Conservation (phyloP, 2,888 invertebrate species). For the Biston betularia region DNA sequence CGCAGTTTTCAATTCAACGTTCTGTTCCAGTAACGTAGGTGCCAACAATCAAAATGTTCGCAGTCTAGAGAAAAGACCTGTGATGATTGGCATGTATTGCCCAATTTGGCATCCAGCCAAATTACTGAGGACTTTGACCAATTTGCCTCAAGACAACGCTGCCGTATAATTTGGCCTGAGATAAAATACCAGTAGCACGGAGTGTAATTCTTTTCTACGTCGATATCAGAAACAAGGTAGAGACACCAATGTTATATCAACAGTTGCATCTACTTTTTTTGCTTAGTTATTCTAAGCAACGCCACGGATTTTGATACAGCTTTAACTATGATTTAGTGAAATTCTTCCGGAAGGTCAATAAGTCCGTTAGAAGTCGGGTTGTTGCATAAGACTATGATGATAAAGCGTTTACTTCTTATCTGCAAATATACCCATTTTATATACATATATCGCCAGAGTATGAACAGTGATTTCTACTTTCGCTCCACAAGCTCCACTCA, state of each 20-base stretch:
- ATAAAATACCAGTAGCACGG: constrained; percentile 24
- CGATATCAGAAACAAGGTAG: not conserved
- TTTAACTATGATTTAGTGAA: too few species aligned
- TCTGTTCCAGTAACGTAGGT: constrained; percentile 31
- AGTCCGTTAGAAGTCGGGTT: too few species aligned
- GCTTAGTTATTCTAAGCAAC: too few species aligned
- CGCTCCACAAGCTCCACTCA: not conserved
- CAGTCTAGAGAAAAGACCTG: constrained; percentile 42
- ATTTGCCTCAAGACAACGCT: constrained; percentile 46
- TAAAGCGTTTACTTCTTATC: not conserved
- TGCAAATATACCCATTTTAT: not conserved
- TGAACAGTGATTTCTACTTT: not conserved
- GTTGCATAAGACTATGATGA: not conserved
- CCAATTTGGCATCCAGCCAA: constrained; percentile 59
- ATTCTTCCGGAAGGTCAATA: too few species aligned
- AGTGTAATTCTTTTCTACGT: constrained; percentile 19
- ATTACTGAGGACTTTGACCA: constrained; percentile 60
- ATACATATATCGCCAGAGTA: not conserved
- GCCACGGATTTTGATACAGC: too few species aligned
- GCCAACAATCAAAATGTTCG: constrained; percentile 35
- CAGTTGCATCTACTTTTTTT: too few species aligned
- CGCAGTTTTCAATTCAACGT: not conserved
- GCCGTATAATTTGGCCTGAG: constrained; percentile 34
- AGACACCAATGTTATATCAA: not conserved
- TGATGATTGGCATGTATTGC: constrained; percentile 53